Evolutionary conservation across 2,888 invertebrate genomes (phyloP), one percentile per base, ranked within the genome.

Genomic region (Criorhina ranunculi): DNA sequence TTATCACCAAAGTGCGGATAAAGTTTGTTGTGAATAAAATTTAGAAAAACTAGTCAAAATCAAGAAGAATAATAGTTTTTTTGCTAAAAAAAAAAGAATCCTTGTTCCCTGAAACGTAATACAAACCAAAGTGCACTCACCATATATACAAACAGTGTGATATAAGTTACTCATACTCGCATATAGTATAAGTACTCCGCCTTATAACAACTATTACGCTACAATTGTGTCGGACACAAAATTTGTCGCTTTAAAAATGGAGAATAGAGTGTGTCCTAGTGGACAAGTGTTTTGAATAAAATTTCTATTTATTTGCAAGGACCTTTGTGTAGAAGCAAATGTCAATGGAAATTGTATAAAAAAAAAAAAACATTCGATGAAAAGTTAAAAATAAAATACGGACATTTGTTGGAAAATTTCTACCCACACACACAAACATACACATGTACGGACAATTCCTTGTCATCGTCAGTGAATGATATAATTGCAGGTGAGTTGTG

Each of bases 401-500:
- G 72, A 77, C 79, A 83, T 83, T 83, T 83, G 83, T 79, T 69
- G 64, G 69, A 62, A 78, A 83, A 73, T 75, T 83, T 69, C 51
- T 49, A 62, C 55, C 67, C 42, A 70, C 19, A 69, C 5, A 69
- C 9, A 42, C 17, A 55, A 3, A 75, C 46, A 57, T 35, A 44
- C 31, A 3, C 17, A 29, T 8, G 29, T 19, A 31, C 12, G 11
- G 12, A n/a, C n/a, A n/a, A 7, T 8, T 35, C 15, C 12, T 15
- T 55, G 40, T 55, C 33, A 40, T 55, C 37, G 19, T 60, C 62
- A 17, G 33, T 81, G 75, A 79, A 49, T 75, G 73, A 69, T 75
- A 78, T 78, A 83, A 83, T 79, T 83, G 79, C 83, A 83, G 83
- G 83, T 83, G 79, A 83, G 83, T 79, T 69, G 69, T 57, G 70